Conservation (phyloP, 2,113 vertebrate genomes). For the Nettapus auritus region DNA sequence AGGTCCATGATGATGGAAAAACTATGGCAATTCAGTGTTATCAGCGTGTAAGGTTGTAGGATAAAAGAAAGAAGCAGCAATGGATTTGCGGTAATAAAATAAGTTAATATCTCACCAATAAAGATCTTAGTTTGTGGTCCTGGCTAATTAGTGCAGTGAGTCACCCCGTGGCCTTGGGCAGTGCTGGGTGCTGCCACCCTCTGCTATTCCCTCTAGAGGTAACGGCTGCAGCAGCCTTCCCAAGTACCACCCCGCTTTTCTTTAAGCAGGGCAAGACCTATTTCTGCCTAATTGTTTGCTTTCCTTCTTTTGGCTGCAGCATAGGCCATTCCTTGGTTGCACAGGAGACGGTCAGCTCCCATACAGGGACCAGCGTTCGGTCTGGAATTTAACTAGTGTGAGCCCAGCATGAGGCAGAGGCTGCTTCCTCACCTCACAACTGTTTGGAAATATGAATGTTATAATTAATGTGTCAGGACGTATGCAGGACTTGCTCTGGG, state of each 20-base stretch:
- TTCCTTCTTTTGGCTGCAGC: background rate
- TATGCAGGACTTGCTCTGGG: rapidly evolving
- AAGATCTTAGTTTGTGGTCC: background rate
- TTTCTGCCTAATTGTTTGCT: too few species aligned
- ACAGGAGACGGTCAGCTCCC: background rate
- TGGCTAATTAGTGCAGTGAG: background rate
- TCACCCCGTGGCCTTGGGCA: background rate
- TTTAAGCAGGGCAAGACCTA: background rate
- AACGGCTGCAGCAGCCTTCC: background rate
- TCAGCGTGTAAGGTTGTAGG: background rate
- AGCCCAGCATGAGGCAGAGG: background rate
- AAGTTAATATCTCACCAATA: background rate
- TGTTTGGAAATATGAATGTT: background rate
- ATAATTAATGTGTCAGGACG: background rate
- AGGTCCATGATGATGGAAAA: background rate
- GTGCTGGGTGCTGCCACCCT: background rate
- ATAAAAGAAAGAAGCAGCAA: background rate
- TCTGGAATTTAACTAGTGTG: rapidly evolving
- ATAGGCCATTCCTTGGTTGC: background rate
- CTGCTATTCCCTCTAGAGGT: background rate
- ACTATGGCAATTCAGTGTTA: background rate
- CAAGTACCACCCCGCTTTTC: background rate
- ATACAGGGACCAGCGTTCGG: rapidly evolving
- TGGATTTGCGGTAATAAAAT: background rate
- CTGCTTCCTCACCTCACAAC: background rate